Evolutionary conservation across 2,113 vertebrate species (phyloP).

Genomic region (Eulacestoma nigropectus): DNA sequence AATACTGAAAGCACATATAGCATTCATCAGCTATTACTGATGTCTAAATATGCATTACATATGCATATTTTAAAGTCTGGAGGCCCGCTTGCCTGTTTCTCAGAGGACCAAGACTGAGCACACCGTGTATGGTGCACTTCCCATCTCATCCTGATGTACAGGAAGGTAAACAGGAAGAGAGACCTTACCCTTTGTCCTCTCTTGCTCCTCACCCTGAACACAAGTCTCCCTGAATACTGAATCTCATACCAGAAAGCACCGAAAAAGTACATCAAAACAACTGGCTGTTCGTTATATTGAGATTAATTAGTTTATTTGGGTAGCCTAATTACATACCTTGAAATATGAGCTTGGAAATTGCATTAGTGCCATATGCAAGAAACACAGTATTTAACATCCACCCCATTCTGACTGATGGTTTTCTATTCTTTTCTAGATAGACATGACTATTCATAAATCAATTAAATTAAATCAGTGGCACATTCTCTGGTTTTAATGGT

Average conservation of each 20-base stretch:
- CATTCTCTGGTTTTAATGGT: constrained; percentile 4
- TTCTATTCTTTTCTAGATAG: neutral
- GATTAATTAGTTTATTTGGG: neutral
- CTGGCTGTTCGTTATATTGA: neutral
- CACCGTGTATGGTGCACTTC: neutral
- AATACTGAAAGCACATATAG: constrained; percentile 12
- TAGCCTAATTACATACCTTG: neutral
- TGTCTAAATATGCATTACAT: neutral
- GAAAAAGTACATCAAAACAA: neutral
- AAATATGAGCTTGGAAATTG: neutral
- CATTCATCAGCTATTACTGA: neutral
- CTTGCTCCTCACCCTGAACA: neutral
- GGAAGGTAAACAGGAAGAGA: neutral
- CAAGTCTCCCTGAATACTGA: neutral
- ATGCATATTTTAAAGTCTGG: neutral
- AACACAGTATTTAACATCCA: neutral
- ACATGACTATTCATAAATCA: constrained; percentile 26
- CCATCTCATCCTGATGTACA: neutral
- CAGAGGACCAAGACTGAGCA: neutral
- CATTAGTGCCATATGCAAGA: neutral
- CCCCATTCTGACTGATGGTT: neutral
- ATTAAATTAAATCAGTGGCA: neutral
- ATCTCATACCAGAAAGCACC: neutral
- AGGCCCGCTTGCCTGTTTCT: neutral
- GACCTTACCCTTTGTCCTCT: neutral